These are phyloP conservation scores for Bovichtus variegatus DNA, from an alignment of 2,797 vertebrate genomes.

Conservation along the genomic window DNA sequence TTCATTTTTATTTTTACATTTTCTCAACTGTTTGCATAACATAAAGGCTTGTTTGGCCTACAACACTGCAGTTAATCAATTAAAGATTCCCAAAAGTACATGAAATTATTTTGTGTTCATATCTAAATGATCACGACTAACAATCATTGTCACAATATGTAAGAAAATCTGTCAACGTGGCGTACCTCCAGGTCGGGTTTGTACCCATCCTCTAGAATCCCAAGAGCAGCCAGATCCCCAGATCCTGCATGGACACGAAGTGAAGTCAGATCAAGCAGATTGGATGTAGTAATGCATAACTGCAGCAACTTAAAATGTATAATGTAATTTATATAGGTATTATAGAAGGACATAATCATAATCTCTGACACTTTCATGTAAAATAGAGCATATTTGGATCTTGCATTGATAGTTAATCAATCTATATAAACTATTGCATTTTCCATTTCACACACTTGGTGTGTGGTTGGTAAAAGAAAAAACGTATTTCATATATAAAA, in stretches of 20 bases:
- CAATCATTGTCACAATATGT: neutral
- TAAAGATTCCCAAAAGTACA: neutral
- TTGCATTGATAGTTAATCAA: neutral
- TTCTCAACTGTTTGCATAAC: neutral
- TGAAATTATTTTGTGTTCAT: neutral
- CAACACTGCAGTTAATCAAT: neutral
- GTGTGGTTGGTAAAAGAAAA: neutral
- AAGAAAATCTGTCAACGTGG: neutral
- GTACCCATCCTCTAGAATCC: slow-evolving; percentile 82
- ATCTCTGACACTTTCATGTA: neutral
- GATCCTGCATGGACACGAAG: slow-evolving; percentile 72
- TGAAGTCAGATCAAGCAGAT: neutral
- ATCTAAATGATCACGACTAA: neutral
- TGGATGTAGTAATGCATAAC: neutral
- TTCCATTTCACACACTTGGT: neutral
- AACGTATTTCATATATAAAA: neutral
- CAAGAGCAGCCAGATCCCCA: slow-evolving; percentile 83
- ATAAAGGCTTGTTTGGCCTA: neutral
- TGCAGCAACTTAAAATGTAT: neutral
- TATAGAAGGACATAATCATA: neutral
- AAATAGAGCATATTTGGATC: neutral
- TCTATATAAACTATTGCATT: neutral
- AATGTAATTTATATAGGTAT: neutral
- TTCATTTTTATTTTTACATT: neutral
- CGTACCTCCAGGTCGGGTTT: slow-evolving; percentile 78